A percentile compares a stretch with the other conserved stretches of the same genome.
Evolutionary conservation across 2,888 invertebrate genomes (phyloP).

Genomic region (Diarsia rubi): DNA sequence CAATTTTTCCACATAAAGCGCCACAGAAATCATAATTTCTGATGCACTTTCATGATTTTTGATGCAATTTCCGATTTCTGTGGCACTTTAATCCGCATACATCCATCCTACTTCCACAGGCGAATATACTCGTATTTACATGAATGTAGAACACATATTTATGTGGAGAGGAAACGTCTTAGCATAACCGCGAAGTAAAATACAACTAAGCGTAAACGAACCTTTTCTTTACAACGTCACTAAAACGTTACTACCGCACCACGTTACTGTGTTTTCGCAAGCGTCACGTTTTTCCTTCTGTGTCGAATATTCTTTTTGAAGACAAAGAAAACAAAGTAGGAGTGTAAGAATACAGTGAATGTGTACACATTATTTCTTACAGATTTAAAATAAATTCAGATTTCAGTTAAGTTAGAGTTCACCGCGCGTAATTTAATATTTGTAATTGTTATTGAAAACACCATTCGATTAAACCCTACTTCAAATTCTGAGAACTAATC

Average conservation of each 20-base stretch:
- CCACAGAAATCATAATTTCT: too few relatives aligned
- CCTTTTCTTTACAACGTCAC: constrained; percentile 79
- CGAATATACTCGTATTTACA: constrained; percentile 12
- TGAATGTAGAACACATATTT: constrained; percentile 44
- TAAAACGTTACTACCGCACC: constrained; percentile 79
- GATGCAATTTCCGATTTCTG: too few relatives aligned
- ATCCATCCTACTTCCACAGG: neutral
- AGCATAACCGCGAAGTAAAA: constrained; percentile 64
- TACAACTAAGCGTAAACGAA: constrained; percentile 73
- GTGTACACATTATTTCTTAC: too few relatives aligned
- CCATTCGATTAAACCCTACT: too few relatives aligned
- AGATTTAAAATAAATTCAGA: neutral
- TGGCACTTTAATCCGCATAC: constrained; percentile 7
- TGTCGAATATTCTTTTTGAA: constrained; percentile 50
- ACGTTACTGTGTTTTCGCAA: constrained; percentile 67
- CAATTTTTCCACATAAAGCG: too few relatives aligned
- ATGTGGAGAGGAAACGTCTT: constrained; percentile 55
- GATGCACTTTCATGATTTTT: too few relatives aligned
- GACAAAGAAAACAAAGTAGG: constrained; percentile 57
- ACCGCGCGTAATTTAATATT: too few relatives aligned
- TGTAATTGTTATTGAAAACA: neutral
- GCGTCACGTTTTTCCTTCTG: constrained; percentile 57
- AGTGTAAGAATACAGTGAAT: too few relatives aligned
- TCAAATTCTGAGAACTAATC: neutral
- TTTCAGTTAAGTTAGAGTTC: too few relatives aligned